Base-by-base conservation (phyloP, 2,113 vertebrate species). In the Pseudorhombus dupliciocellatus region DNA sequence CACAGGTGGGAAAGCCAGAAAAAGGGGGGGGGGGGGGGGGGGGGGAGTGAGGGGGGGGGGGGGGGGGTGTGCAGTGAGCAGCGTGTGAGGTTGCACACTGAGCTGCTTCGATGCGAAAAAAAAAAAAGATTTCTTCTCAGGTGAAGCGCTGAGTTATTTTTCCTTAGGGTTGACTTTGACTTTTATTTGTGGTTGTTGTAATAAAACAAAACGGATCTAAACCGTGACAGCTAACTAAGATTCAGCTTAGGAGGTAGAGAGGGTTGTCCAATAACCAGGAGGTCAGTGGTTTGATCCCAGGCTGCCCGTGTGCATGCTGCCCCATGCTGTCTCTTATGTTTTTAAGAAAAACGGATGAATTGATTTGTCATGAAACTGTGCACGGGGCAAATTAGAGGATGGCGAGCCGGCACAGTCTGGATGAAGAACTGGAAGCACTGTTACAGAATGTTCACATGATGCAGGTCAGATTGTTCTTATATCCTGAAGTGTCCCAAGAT, bases 21-120 rank as follows among this genome's bases (percentile, higher is more conserved):
- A 50, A 20, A 50, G 84, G 78, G 75, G 62, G 79, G 63, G 78
- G 79, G 48, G 66, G 54, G 75, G 69, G 50, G 59, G 65, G 5
- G 34, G 34, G 4, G 5, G 60, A 66, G 78, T 77, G 71, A 75
- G 64, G 83, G 60, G 66, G 73, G 79, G 69, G 61, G 9, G 18
- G 46, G n/a, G 46, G 21, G 46, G 12, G 53, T 46, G 53, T 46
- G 51, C 73, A 34, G 74, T 73, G 48, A 69, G 54, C 46, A 15
- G 22, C 60, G 74, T 37, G 42, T 44, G 12, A 44, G 62, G 34
- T 25, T 70, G 52, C 18, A 34, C 10, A 1, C 40, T 44, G 61
- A 70, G 61, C 48, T 37, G 53, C 72, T 68, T 57, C 28, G 55
- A 51, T 56, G 58, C 34, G 56, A 77, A 56, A 2, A 0, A 15